A percentile compares a stretch with the other conserved stretches of the same genome.
phyloP scores from a whole-genome alignment of 2,888 invertebrate species.

The Lamproptera curius region DNA sequence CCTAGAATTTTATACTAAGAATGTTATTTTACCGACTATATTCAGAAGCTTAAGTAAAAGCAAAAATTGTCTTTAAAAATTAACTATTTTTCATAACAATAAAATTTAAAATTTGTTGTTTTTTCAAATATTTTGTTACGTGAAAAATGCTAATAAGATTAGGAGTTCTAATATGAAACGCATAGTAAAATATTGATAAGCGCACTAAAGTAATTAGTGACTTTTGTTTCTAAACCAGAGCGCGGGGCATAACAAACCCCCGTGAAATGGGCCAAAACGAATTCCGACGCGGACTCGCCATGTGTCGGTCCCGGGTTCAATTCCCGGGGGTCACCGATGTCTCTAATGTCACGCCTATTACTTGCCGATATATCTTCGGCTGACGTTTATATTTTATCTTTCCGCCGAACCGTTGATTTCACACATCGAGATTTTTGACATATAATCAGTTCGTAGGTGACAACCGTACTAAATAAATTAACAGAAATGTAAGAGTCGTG shows the following conservation, averaged over 20 bases:
- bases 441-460: too few species aligned
- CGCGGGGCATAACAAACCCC: slow-evolving; percentile 58
- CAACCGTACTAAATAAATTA: too few species aligned
- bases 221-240: slow-evolving; percentile 32
- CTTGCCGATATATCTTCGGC: slow-evolving; percentile 68
- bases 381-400: slow-evolving; percentile 69
- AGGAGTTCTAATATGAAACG: slow-evolving; percentile 14
- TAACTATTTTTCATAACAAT: too few species aligned
- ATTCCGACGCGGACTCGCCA: slow-evolving; percentile 54
- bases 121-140: too few species aligned
- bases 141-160: too few species aligned
- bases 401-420: slow-evolving; percentile 44
- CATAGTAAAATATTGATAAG: slow-evolving; percentile 19
- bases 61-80: too few species aligned
- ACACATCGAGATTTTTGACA: too few species aligned
- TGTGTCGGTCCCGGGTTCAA: slow-evolving; percentile 62
- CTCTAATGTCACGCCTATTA: slow-evolving; percentile 75
- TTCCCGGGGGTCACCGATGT: slow-evolving; percentile 59
- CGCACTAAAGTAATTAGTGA: slow-evolving; percentile 22
- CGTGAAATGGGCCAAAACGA: slow-evolving; percentile 74
- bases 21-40: too few species aligned
- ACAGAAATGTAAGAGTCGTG: too few species aligned
- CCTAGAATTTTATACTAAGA: too few species aligned
- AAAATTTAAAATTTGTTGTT: too few species aligned
- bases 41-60: too few species aligned